These are phyloP conservation scores for Strix uralensis DNA, from an alignment of 2,113 vertebrate genomes.

Conservation along the genomic window DNA sequence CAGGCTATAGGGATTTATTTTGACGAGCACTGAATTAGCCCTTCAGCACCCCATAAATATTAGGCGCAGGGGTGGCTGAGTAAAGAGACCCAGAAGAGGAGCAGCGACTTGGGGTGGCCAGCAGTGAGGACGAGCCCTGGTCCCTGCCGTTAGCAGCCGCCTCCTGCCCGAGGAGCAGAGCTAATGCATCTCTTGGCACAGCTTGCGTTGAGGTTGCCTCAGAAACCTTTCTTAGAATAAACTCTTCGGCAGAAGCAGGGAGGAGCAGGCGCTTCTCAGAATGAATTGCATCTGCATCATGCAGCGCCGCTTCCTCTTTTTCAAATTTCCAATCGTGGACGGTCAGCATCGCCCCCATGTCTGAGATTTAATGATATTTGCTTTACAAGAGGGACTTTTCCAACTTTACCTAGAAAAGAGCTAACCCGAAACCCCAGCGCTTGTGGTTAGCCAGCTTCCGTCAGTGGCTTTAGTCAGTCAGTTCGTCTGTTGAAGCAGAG, in stretches of 20 bases:
- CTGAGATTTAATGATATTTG: slow-evolving; percentile 54
- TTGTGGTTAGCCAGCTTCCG: slow-evolving; percentile 79
- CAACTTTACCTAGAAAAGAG: slow-evolving; percentile 79
- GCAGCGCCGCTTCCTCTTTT: slow-evolving; percentile 72
- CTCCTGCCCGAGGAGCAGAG: background rate
- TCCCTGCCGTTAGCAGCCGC: accelerated
- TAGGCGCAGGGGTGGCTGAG: background rate
- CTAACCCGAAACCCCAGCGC: slow-evolving; percentile 61
- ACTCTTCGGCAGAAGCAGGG: slow-evolving; percentile 38
- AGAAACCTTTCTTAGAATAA: slow-evolving; percentile 63
- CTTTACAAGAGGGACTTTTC: slow-evolving; percentile 77
- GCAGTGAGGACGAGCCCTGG: background rate
- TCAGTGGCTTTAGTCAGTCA: slow-evolving; percentile 49
- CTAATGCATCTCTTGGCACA: background rate
- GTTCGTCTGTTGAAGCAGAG: slow-evolving; percentile 33
- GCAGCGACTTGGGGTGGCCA: accelerated
- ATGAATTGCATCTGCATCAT: slow-evolving; percentile 73
- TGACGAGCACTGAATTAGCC: background rate
- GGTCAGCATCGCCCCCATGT: slow-evolving; percentile 69
- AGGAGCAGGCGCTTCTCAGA: slow-evolving; percentile 77
- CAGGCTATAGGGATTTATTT: background rate
- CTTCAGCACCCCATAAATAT: background rate
- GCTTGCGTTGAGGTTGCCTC: background rate
- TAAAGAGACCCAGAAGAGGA: background rate
- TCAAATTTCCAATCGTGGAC: slow-evolving; percentile 61